Evolutionary conservation across 2,113 vertebrate species (phyloP).

Genomic region (Mastomys coucha): DNA sequence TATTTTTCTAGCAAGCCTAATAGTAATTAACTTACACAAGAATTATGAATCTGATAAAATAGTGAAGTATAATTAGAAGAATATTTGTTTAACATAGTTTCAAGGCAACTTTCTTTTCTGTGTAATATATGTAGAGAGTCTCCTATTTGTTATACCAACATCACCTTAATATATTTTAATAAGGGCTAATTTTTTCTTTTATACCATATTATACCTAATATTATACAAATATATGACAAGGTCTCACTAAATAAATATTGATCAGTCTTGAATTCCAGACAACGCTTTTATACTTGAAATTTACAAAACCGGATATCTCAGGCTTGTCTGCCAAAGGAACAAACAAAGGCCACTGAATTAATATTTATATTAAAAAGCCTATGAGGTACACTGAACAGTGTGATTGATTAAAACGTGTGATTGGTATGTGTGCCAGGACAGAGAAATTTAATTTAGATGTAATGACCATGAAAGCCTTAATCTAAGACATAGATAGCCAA

Average conservation of each 20-base stretch:
- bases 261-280: background rate
- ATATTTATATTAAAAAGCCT: background rate
- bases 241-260: background rate
- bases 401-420: background rate
- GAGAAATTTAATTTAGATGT: background rate
- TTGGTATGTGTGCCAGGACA: background rate
- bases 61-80: background rate
- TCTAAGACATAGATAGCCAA: background rate
- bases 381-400: background rate
- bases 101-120: background rate
- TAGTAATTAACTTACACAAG: background rate
- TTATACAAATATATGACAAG: background rate
- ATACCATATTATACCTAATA: background rate
- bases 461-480: background rate
- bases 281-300: background rate
- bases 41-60: background rate
- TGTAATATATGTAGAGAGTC: background rate
- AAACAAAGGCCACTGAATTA: background rate
- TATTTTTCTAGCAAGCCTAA: background rate
- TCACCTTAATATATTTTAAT: background rate
- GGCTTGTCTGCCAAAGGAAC: background rate
- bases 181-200: background rate
- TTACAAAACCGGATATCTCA: background rate
- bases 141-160: background rate
- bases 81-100: background rate